Base-by-base conservation (phyloP, 2,113 vertebrate species). In the Chamaea fasciata region DNA sequence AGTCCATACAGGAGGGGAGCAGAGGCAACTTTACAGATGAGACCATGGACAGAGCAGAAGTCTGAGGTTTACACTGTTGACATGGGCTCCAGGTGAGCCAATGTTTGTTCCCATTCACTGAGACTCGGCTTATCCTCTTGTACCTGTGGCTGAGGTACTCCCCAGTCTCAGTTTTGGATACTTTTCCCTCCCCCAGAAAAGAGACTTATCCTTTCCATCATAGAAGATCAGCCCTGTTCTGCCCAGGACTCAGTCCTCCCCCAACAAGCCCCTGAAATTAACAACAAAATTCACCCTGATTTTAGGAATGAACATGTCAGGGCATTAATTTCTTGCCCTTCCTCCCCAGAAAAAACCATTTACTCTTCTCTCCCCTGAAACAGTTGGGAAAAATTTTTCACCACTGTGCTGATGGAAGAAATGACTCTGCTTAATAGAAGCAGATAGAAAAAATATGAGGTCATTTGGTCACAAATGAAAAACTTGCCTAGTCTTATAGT, bases 401-500 rank as follows among this genome's bases (percentile, higher is more conserved):
- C 68, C 67, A 31, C 42, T 27, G 30, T 5, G 3, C 50, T 94
- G 93, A 91, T 69, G 90, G 83, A 83, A 75, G 68, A 90, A 96
- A 96, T 0, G 53, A 92, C 47, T 92, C 73, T 77, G 56, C 91
- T 93, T 96, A 96, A 96, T 92, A 95, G 89, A 95, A 92, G 60
- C n/a, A 96, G 92, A 96, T 90, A 89, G 79, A 94, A 96, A 96
- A 97, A 96, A 96, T 95, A 92, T 67, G 96, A 96, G 96, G 93
- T 96, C 95, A 92, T 96, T 90, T 94, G 94, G 96, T 96, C 94
- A 94, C 79, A 95, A 92, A 95, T 96, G 94, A 92, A 95, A 97
- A 97, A 86, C 80, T 94, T 96, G 89, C 73, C 93, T 94, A 83
- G 68, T 90, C 57, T 59, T 73, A 70, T 65, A 90, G 68, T 94